Percentiles rank a stretch among this genome's conserved stretches.
Evolutionary conservation across 2,113 vertebrate species (phyloP).

Genomic region (Ardeotis arabs): DNA sequence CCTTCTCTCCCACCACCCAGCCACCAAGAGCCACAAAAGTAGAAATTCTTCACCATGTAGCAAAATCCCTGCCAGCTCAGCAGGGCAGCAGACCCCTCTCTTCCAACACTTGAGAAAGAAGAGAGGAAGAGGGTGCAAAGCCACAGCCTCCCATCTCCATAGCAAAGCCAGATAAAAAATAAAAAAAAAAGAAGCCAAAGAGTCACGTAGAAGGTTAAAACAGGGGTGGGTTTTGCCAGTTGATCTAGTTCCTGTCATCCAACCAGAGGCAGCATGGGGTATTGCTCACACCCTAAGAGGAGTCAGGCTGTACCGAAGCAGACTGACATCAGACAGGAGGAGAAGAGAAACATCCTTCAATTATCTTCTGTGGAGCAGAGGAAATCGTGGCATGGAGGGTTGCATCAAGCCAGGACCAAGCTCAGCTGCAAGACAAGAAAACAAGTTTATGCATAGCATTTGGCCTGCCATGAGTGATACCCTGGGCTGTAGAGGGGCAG

Average conservation of each 20-base stretch:
- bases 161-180: neutral
- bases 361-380: constrained; percentile 37
- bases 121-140: neutral
- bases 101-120: neutral
- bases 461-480: neutral
- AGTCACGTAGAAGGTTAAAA: constrained; percentile 1
- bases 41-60: neutral
- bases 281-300: neutral
- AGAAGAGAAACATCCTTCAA: constrained; percentile 48
- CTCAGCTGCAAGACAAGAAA: constrained; percentile 54
- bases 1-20: neutral
- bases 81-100: neutral
- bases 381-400: neutral
- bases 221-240: neutral
- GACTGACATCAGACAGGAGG: neutral
- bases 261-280: neutral
- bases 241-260: constrained; percentile 18
- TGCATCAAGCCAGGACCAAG: constrained; percentile 6
- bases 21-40: neutral
- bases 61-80: neutral
- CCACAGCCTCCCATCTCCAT: neutral
- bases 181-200: neutral
- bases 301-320: constrained; percentile 14
- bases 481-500: neutral
- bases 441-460: neutral